Percentiles rank a stretch among this genome's conserved stretches.
phyloP scores from a whole-genome alignment of 2,797 vertebrate species.

The Gadopsis marmoratus region DNA sequence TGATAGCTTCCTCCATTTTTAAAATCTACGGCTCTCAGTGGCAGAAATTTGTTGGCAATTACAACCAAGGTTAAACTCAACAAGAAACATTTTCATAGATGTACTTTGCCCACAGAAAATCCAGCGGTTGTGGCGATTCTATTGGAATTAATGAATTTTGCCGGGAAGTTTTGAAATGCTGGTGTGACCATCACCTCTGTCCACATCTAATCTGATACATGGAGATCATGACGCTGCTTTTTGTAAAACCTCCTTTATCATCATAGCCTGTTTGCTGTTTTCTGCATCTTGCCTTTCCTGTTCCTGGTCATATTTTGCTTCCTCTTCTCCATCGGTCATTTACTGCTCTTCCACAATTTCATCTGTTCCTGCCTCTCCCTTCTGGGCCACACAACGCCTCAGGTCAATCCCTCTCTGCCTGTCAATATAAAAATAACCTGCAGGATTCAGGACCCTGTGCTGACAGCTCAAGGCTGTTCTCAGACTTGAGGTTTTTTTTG shows the following conservation, averaged over 20 bases:
- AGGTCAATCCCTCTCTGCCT: conserved; percentile 39
- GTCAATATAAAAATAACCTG: conserved; percentile 74
- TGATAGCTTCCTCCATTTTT: not conserved
- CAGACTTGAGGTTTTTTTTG: conserved; percentile 51
- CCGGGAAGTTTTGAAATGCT: not conserved
- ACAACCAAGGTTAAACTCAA: no score
- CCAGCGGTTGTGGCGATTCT: no score
- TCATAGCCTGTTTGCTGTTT: not conserved
- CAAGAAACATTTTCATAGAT: no score
- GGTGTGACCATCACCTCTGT: not conserved
- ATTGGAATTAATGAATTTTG: not conserved
- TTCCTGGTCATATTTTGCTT: conserved; percentile 20
- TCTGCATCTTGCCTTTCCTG: conserved; percentile 12
- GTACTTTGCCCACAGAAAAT: no score
- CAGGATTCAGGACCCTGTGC: conserved; percentile 41
- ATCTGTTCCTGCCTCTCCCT: conserved; percentile 25
- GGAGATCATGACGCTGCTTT: not conserved
- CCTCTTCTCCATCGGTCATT: not conserved
- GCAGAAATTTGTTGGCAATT: no score
- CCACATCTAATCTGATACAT: not conserved
- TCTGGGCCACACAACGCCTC: conserved; percentile 16
- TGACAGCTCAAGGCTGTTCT: conserved; percentile 72
- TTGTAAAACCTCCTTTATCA: conserved; percentile 1
- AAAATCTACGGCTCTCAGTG: not conserved
- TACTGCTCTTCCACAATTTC: not conserved